Percentiles rank a stretch among this genome's conserved stretches.
Conservation (phyloP, 2,888 invertebrate species). For the Melieria picta region DNA sequence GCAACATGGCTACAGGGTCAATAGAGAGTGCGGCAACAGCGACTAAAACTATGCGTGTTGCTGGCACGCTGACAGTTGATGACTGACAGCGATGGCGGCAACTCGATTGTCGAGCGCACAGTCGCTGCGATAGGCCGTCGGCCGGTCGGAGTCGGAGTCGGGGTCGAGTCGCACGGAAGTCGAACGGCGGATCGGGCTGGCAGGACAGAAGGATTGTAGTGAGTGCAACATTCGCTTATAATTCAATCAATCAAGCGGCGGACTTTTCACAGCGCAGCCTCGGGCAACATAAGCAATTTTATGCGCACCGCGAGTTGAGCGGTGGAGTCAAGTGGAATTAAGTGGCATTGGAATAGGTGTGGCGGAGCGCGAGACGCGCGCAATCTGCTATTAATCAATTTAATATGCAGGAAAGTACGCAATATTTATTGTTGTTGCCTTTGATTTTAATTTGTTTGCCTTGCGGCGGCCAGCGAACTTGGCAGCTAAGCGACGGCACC, state of each 20-base stretch:
- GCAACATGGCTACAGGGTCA: too few relatives aligned
- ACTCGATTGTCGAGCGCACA: too few relatives aligned
- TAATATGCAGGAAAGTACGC: slow-evolving; percentile 13
- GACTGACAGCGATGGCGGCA: too few relatives aligned
- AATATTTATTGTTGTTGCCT: not conserved
- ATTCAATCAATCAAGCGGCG: slow-evolving; percentile 28
- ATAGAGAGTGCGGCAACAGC: too few relatives aligned
- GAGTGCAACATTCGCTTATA: slow-evolving; percentile 16
- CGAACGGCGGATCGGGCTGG: too few relatives aligned
- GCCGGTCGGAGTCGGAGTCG: too few relatives aligned
- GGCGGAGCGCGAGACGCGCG: not conserved
- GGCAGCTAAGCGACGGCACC: too few relatives aligned
- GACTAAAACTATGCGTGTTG: too few relatives aligned
- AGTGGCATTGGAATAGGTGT: too few relatives aligned
- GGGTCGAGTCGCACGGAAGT: too few relatives aligned
- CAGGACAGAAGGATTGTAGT: not conserved
- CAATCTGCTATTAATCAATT: slow-evolving; percentile 26
- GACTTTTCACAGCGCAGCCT: not conserved
- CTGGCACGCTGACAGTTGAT: too few relatives aligned
- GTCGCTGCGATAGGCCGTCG: too few relatives aligned
- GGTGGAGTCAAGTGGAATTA: not conserved
- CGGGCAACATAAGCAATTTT: slow-evolving; percentile 25
- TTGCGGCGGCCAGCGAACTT: not conserved
- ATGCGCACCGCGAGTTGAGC: slow-evolving; percentile 6
- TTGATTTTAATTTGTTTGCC: slow-evolving; percentile 15